These are phyloP conservation scores for Hafferia zeledoni DNA, from an alignment of 2,797 vertebrate genomes.

Conservation along the genomic window DNA sequence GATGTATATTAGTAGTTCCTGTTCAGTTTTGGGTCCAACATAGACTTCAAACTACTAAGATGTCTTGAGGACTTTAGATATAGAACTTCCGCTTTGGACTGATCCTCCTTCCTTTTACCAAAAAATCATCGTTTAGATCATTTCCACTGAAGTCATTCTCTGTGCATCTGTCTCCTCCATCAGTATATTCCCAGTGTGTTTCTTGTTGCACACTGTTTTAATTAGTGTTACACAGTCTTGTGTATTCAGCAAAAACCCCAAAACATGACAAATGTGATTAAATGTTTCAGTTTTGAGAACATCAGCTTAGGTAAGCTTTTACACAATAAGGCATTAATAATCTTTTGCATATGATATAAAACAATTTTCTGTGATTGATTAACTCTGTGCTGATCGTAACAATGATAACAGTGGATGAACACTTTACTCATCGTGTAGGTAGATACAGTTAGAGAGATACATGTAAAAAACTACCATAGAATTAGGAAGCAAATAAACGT, in stretches of 20 bases:
- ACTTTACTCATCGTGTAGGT: slow-evolving; percentile 64
- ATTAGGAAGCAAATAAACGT: slow-evolving; percentile 58
- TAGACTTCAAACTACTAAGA: background rate
- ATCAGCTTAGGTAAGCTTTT: slow-evolving; percentile 89
- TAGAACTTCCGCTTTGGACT: background rate
- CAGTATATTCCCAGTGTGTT: slow-evolving; percentile 60
- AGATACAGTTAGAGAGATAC: slow-evolving; percentile 56
- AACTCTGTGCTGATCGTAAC: slow-evolving; percentile 71
- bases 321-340: slow-evolving; percentile 79
- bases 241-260: slow-evolving; percentile 85
- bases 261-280: slow-evolving; percentile 91
- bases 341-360: slow-evolving; percentile 72
- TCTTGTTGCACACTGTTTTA: slow-evolving; percentile 87
- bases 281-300: slow-evolving; percentile 87
- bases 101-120: slow-evolving; percentile 36
- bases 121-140: slow-evolving; percentile 37
- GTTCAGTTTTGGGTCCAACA: background rate
- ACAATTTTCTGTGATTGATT: slow-evolving; percentile 79
- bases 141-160: slow-evolving; percentile 59
- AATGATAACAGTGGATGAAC: slow-evolving; percentile 70
- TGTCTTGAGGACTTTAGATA: background rate
- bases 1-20: background rate
- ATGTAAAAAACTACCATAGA: slow-evolving; percentile 62
- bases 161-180: slow-evolving; percentile 61
- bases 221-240: slow-evolving; percentile 90